phyloP scores from a whole-genome alignment of 2,113 vertebrate genomes.

The Bungarus multicinctus region DNA sequence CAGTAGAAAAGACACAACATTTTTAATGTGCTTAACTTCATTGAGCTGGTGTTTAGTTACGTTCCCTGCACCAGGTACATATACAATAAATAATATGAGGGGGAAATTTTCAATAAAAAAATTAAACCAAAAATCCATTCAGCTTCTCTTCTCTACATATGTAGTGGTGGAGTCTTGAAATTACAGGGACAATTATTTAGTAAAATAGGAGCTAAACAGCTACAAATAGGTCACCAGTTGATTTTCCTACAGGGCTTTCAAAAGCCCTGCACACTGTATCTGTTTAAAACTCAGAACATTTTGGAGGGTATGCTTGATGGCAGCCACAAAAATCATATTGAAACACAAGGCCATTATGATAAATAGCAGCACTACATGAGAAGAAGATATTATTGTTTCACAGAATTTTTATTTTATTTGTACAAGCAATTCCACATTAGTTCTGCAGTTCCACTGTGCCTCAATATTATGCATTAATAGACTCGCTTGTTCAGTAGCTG shows the following conservation, averaged over 20 bases:
- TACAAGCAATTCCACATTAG: constrained; percentile 46
- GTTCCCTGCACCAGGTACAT: background rate
- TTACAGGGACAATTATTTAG: background rate
- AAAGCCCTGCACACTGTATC: background rate
- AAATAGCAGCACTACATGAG: background rate
- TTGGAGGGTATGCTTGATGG: constrained; percentile 25
- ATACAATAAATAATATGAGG: background rate
- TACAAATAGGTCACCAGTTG: background rate
- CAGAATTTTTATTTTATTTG: constrained; percentile 40
- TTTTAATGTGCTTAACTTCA: background rate
- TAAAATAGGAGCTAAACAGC: background rate
- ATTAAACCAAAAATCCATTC: background rate
- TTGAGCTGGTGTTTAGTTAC: background rate
- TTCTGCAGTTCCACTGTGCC: constrained; percentile 54
- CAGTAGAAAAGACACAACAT: background rate
- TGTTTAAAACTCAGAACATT: background rate
- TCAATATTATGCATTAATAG: constrained; percentile 64
- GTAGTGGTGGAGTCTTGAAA: background rate
- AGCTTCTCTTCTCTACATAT: background rate
- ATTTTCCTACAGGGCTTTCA: background rate
- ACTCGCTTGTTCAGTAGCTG: constrained; percentile 55
- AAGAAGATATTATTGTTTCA: constrained; percentile 44
- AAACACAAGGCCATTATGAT: constrained; percentile 8
- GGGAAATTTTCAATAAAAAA: background rate
- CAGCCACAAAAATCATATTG: constrained; percentile 21